phyloP scores from a whole-genome alignment of 2,888 invertebrate genomes.

The Coelopa pilipes region DNA sequence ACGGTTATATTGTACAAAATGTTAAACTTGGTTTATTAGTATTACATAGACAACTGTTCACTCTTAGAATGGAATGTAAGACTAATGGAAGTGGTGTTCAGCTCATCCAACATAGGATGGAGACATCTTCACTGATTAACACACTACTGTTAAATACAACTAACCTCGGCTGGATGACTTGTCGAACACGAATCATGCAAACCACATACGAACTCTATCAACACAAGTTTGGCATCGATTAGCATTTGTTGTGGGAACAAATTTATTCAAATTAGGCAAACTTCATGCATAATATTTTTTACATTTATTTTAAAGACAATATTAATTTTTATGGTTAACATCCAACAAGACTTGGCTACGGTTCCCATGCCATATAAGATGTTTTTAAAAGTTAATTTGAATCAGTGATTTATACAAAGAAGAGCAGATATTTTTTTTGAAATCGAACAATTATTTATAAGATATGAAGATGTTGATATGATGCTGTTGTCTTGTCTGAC shows the following conservation, averaged over 20 bases:
- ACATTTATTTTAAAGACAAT: constrained; percentile 52
- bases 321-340: constrained; percentile 43
- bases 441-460: background rate
- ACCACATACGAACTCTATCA: background rate
- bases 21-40: too few species aligned
- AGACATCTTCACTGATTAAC: too few species aligned
- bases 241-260: constrained; percentile 51
- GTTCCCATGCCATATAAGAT: constrained; percentile 54
- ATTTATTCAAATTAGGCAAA: constrained; percentile 54
- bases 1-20: too few species aligned
- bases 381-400: constrained; percentile 53
- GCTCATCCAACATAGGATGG: too few species aligned
- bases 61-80: too few species aligned
- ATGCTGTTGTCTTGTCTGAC: background rate
- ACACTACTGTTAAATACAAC: too few species aligned
- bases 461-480: background rate
- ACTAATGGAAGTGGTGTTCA: too few species aligned
- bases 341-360: constrained; percentile 38
- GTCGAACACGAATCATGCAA: too few species aligned
- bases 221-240: constrained; percentile 3
- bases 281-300: constrained; percentile 44
- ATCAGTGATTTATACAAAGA: constrained; percentile 42
- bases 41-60: too few species aligned
- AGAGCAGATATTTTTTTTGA: background rate
- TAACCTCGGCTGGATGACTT: too few species aligned